Conservation (phyloP, 2,888 invertebrate species). For the Eupsilia transversa region DNA sequence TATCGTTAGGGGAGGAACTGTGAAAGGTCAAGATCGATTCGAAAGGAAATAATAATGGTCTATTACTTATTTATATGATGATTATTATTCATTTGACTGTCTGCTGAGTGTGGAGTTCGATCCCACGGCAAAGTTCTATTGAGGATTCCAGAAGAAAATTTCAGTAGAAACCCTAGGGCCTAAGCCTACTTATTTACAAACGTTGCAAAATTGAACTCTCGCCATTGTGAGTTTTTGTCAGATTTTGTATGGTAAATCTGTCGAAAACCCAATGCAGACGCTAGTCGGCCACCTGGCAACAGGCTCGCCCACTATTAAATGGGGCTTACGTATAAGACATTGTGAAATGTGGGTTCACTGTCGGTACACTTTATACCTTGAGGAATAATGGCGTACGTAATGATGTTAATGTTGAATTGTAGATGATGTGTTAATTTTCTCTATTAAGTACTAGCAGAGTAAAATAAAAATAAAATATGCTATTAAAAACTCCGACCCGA, state of each 20-base stretch:
- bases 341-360: not conserved
- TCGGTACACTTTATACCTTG: not conserved
- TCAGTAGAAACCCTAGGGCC: not conserved
- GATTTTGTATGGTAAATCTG: too few species aligned
- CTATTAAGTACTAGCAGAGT: not conserved
- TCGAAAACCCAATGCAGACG: too few species aligned
- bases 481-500: not conserved
- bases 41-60: not conserved
- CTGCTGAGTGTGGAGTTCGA: not conserved
- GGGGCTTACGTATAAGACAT: not conserved
- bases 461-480: not conserved
- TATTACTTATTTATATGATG: not conserved
- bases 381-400: not conserved
- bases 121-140: not conserved
- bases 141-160: not conserved
- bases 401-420: not conserved
- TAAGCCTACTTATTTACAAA: too few species aligned
- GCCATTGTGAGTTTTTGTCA: too few species aligned
- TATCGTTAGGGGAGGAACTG: constrained; percentile 28
- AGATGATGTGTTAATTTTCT: not conserved
- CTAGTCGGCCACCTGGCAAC: too few species aligned
- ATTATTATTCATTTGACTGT: not conserved
- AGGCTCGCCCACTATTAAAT: not conserved
- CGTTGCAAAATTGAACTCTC: too few species aligned
- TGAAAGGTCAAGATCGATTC: constrained; percentile 20